Conservation (phyloP, 2,888 invertebrate species). For the Lepidocyrtinus sp. region DNA sequence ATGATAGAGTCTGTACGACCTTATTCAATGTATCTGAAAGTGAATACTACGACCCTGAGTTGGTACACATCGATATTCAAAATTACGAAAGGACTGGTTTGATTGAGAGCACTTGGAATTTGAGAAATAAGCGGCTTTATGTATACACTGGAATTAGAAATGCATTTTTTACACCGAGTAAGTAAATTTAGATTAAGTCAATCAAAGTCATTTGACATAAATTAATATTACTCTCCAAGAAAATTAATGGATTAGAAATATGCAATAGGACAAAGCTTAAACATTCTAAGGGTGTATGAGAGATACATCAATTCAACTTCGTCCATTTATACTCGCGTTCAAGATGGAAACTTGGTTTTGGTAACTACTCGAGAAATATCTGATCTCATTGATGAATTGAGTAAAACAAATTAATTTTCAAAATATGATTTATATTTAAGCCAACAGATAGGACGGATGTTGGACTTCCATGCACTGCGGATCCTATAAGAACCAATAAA, state of each 20-base stretch:
- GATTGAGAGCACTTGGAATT: conserved; percentile 65
- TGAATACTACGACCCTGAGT: conserved; percentile 55
- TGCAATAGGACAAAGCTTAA: background rate
- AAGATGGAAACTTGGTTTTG: conserved; percentile 17
- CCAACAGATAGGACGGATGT: conserved; percentile 28
- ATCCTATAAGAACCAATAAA: background rate
- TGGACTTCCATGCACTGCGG: conserved; percentile 26
- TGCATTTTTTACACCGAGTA: conserved; percentile 21
- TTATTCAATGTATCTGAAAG: conserved; percentile 29
- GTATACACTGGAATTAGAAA: conserved; percentile 66
- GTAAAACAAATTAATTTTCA: background rate
- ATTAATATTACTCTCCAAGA: background rate
- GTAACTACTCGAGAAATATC: background rate
- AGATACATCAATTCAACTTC: background rate
- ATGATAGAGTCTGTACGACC: conserved; percentile 67
- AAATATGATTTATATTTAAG: conserved; percentile 5
- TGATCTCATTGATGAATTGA: background rate
- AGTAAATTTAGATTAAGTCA: background rate
- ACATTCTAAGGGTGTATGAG: background rate
- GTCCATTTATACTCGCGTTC: background rate
- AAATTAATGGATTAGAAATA: too few relatives aligned
- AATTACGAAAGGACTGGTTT: conserved; percentile 58
- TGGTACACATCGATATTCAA: conserved; percentile 62
- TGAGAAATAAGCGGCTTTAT: conserved; percentile 64
- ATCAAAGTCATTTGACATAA: background rate